A percentile compares a stretch with the other conserved stretches of the same genome.
phyloP scores from a whole-genome alignment of 2,888 invertebrate species.

The Selenia dentaria region DNA sequence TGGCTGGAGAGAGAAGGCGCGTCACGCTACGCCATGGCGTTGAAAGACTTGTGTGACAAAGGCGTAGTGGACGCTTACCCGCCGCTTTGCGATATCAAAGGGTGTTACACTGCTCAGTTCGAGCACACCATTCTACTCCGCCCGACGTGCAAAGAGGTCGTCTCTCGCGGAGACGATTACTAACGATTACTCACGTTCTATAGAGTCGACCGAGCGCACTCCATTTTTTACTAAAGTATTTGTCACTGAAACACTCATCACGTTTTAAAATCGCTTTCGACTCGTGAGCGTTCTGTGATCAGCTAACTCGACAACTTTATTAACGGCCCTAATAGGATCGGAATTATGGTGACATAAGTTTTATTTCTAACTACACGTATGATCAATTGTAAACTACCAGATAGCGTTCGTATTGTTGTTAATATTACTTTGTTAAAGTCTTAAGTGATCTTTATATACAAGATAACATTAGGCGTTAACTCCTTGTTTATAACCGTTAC shows the following conservation, averaged over 20 bases:
- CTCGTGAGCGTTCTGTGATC: neutral
- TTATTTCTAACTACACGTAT: too few species aligned
- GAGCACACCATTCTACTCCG: slow-evolving; percentile 99
- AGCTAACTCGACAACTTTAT: too few species aligned
- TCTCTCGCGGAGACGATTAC: slow-evolving; percentile 98
- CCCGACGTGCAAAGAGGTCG: slow-evolving; percentile 99
- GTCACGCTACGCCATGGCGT: slow-evolving; percentile 98
- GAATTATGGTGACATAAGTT: too few species aligned
- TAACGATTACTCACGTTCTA: slow-evolving; percentile 56
- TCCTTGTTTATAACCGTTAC: too few species aligned
- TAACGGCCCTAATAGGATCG: too few species aligned
- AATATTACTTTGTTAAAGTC: too few species aligned
- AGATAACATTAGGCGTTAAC: too few species aligned
- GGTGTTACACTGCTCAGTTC: slow-evolving; percentile 99
- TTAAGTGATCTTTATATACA: too few species aligned
- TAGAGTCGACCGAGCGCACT: slow-evolving; percentile 1
- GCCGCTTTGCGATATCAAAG: slow-evolving; percentile 98
- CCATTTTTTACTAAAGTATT: neutral
- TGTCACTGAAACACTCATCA: neutral
- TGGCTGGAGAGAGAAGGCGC: slow-evolving; percentile 99
- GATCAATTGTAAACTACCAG: too few species aligned
- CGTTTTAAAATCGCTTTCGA: neutral
- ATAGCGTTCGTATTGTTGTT: neutral
- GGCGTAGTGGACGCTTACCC: slow-evolving; percentile 99
- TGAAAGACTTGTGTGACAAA: slow-evolving; percentile 99